Percentiles rank a stretch among this genome's conserved stretches.
Evolutionary conservation across 2,113 vertebrate genomes (phyloP).

Genomic region (Oenanthe oenanthe): DNA sequence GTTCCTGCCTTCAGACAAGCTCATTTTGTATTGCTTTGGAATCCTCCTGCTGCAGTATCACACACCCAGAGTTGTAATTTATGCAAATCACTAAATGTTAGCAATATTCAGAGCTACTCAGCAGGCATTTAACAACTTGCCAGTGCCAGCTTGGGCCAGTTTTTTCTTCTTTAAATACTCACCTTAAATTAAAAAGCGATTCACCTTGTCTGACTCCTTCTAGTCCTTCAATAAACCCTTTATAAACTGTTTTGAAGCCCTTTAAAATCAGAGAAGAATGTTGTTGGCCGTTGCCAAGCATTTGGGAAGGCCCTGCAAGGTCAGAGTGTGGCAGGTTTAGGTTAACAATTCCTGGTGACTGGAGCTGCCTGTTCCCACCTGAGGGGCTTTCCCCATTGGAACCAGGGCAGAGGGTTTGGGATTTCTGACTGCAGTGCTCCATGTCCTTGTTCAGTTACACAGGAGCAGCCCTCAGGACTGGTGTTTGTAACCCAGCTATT

Average conservation of each 20-base stretch:
- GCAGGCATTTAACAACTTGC: not conserved
- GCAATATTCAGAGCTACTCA: not conserved
- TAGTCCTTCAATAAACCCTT: not conserved
- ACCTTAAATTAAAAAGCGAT: not conserved
- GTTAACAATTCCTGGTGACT: not conserved
- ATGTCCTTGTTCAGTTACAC: rapidly evolving
- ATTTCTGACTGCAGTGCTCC: not conserved
- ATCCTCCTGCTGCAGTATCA: not conserved
- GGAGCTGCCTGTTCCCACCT: not conserved
- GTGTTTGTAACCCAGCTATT: not conserved
- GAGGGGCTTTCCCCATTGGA: not conserved
- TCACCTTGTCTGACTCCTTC: not conserved
- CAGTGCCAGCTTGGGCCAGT: not conserved
- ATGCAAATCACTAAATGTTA: not conserved
- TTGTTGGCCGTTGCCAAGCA: not conserved
- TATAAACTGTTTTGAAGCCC: not conserved
- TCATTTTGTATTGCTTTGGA: not conserved
- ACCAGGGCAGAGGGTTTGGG: not conserved
- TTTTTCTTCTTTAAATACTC: not conserved
- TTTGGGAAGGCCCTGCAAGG: not conserved
- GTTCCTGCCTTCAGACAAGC: not conserved
- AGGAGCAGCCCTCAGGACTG: not conserved
- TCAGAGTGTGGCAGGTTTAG: not conserved
- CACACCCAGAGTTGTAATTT: not conserved
- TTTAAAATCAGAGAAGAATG: not conserved